Percentiles rank a stretch among this genome's conserved stretches.
These are phyloP conservation scores for Ornithorhynchus anatinus DNA, from an alignment of 2,113 vertebrate genomes.

Conservation along the genomic window DNA sequence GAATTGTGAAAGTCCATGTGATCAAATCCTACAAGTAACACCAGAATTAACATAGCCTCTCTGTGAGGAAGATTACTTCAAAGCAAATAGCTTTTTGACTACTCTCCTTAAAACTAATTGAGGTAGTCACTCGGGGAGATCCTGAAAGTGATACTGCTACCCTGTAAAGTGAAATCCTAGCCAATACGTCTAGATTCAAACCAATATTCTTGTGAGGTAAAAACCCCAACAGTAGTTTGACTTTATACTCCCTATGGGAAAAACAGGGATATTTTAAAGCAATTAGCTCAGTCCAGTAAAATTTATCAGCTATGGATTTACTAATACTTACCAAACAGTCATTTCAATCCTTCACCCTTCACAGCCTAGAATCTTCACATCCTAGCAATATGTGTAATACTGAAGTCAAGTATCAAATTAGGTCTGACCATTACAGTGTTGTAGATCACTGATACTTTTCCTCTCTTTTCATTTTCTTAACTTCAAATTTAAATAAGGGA, in stretches of 20 bases:
- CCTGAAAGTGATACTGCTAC: not conserved
- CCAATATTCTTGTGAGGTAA: not conserved
- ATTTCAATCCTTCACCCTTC: not conserved
- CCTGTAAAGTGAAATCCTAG: not conserved
- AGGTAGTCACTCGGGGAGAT: not conserved
- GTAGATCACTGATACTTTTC: not conserved
- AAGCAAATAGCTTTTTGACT: not conserved
- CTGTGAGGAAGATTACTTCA: not conserved
- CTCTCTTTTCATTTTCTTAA: not conserved
- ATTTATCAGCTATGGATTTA: not conserved
- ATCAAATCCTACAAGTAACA: not conserved
- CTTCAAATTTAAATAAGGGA: not conserved
- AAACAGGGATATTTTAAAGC: not conserved
- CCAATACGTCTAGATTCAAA: conserved; percentile 26
- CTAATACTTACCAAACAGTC: not conserved
- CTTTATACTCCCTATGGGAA: not conserved
- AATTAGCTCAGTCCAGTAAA: not conserved
- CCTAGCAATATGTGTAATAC: too few relatives aligned
- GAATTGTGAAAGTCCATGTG: not conserved
- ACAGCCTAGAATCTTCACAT: not conserved
- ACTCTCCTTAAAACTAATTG: not conserved
- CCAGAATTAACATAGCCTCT: conserved; percentile 2
- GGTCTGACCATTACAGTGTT: not conserved
- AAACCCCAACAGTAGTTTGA: not conserved
- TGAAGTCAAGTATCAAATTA: too few relatives aligned